These are phyloP conservation scores for Latrodectus elegans DNA, from an alignment of 2,888 invertebrate species.

Conservation along the genomic window DNA sequence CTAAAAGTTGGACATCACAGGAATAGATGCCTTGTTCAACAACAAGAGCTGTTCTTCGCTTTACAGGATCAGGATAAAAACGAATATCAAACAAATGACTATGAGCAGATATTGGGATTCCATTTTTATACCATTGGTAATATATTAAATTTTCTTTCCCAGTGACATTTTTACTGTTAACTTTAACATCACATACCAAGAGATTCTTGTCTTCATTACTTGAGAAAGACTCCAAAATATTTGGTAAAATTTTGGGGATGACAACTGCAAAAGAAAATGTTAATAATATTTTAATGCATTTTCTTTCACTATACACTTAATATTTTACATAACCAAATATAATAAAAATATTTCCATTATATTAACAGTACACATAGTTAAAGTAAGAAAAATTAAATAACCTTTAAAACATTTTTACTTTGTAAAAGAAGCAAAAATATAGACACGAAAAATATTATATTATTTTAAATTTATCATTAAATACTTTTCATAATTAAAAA, in stretches of 20 bases:
- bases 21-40: slow-evolving; percentile 8
- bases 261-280: slow-evolving; percentile 1
- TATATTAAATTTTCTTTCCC: background rate
- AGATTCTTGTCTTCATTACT: background rate
- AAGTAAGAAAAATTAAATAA: too few relatives aligned
- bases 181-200: slow-evolving; percentile 7
- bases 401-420: too few relatives aligned
- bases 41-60: background rate
- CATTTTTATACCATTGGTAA: slow-evolving; percentile 43
- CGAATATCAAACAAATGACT: slow-evolving; percentile 15
- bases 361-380: too few relatives aligned
- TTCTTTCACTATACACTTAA: too few relatives aligned
- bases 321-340: too few relatives aligned
- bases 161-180: background rate
- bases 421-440: too few relatives aligned
- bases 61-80: slow-evolving; percentile 22
- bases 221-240: slow-evolving; percentile 1
- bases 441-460: too few relatives aligned
- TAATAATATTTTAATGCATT: background rate
- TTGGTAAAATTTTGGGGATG: background rate
- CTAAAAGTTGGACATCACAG: slow-evolving; percentile 6
- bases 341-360: too few relatives aligned
- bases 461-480: too few relatives aligned
- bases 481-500: too few relatives aligned
- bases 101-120: slow-evolving; percentile 15